Evolutionary conservation across 30 jellyfish, hydroid and myxozoan species (phyloP).

Genomic region (Catostylus mosaicus): DNA sequence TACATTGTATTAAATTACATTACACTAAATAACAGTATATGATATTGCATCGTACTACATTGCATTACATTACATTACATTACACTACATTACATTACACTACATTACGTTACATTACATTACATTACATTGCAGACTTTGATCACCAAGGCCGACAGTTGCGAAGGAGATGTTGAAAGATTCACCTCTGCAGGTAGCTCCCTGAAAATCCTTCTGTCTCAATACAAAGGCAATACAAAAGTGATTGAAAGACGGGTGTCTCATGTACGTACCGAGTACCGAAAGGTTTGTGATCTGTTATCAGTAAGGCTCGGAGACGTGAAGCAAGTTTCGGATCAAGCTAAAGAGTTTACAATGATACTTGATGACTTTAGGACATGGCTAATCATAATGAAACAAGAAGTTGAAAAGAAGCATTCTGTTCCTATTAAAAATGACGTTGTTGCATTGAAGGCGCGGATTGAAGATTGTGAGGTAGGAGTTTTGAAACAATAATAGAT

Average conservation of each 20-base stretch:
- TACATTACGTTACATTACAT: neutral
- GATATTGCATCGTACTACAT: too few relatives aligned
- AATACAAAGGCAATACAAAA: slow-evolving; percentile 57
- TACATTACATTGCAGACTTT: slow-evolving; percentile 37
- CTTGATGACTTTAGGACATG: slow-evolving; percentile 48
- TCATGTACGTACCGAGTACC: slow-evolving; percentile 35
- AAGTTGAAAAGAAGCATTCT: slow-evolving; percentile 32
- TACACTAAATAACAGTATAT: too few relatives aligned
- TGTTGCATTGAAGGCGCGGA: slow-evolving; percentile 38
- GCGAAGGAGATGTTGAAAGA: slow-evolving; percentile 63
- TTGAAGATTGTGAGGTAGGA: slow-evolving; percentile 58
- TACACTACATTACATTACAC: too few relatives aligned
- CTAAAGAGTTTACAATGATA: slow-evolving; percentile 53
- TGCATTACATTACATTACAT: too few relatives aligned
- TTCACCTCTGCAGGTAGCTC: slow-evolving; percentile 64
- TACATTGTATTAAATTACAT: too few relatives aligned
- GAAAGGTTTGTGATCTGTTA: slow-evolving; percentile 41
- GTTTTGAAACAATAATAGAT: neutral
- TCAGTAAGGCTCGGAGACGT: slow-evolving; percentile 66
- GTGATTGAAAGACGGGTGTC: slow-evolving; percentile 32
- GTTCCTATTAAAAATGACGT: slow-evolving; percentile 46
- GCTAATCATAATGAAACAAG: slow-evolving; percentile 31
- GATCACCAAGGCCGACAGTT: slow-evolving; percentile 34
- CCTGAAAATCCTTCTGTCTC: slow-evolving; percentile 46
- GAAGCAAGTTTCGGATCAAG: slow-evolving; percentile 78